Base-by-base conservation (phyloP, 2,888 invertebrate species). In the Autographa gamma region DNA sequence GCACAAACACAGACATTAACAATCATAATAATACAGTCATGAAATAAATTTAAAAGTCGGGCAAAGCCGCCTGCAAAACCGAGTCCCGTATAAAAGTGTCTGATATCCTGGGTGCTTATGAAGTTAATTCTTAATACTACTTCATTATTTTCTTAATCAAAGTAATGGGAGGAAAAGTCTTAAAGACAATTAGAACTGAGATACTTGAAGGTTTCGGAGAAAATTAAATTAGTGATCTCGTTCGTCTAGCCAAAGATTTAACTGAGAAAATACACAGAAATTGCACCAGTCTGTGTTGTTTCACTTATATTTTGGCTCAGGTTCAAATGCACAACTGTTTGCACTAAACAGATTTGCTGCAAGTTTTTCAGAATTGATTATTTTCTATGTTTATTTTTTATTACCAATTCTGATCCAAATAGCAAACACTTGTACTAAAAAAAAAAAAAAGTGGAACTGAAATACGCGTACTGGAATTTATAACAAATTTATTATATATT, bases 221-320 rank as follows among this genome's bases (percentile, higher is more conserved):
- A 59, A 32, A 59, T 59, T 31, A 31, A 59, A 59, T 32, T 32
- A 59, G 32, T 16, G 25, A 59, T 54, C 19, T 59, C 0, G 13
- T 54, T 63, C n/a, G 1, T 11, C 60, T n/a, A 56, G 63, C 63
- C 16, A 60, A 31, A 63, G 14, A 60, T 69, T 8, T 63, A 63
- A 69, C 38, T 41, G 41, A 52, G 25, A 32, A 16, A 61, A 56
- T 32, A 16, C 6, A 25, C 31, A 59, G 31, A 32, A 59, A 32
- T 32, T 74, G 60, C 25, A 41, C 1, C 16, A 56, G 43, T 60
- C 54, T 34, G 31, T 38, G 52, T 69, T n/a, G 13, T 38, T 61
- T 32, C 2, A 52, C 48, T 74, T 25, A 31, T 70, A 56, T 43
- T 69, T 69, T 74, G 70, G 60, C 58, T 61, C n/a, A 18, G 52